These are phyloP conservation scores for Parauchenoglanis punctatus DNA, from an alignment of 2,797 vertebrate species.

Conservation along the genomic window DNA sequence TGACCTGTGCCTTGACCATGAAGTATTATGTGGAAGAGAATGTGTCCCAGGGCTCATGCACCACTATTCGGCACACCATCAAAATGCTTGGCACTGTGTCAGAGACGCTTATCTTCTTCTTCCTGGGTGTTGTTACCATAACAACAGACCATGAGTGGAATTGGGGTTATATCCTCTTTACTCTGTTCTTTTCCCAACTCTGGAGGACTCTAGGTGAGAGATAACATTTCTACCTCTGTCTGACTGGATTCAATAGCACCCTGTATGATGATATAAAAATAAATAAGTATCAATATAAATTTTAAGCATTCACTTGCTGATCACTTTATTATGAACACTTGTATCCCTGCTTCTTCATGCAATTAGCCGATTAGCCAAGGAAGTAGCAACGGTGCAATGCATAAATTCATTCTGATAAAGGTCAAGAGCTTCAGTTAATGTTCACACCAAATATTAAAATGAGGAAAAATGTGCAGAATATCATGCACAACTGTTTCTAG, in stretches of 20 bases:
- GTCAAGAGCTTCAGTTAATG: no score
- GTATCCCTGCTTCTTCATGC: no score
- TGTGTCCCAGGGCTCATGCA: constrained; percentile 94
- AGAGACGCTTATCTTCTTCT: constrained; percentile 97
- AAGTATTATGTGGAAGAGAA: constrained; percentile 98
- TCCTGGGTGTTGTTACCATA: constrained; percentile 93
- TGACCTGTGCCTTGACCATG: constrained; percentile 95
- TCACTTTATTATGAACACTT: no score
- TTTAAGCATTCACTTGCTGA: no score
- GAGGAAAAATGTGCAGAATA: no score
- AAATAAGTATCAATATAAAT: no score
- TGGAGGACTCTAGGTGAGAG: constrained; percentile 90
- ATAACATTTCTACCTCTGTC: background rate
- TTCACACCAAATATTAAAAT: no score
- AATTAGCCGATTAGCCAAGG: no score
- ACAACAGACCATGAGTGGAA: constrained; percentile 96
- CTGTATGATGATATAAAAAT: background rate
- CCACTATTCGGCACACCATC: constrained; percentile 92
- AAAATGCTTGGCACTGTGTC: constrained; percentile 96
- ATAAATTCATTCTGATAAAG: no score
- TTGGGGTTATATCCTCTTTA: constrained; percentile 94
- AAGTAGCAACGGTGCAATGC: no score
- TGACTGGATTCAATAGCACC: background rate
- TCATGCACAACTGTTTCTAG: no score
- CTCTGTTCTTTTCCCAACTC: constrained; percentile 89